Evolutionary conservation across 2,113 vertebrate species (phyloP).

Genomic region (Acanthisitta chloris): DNA sequence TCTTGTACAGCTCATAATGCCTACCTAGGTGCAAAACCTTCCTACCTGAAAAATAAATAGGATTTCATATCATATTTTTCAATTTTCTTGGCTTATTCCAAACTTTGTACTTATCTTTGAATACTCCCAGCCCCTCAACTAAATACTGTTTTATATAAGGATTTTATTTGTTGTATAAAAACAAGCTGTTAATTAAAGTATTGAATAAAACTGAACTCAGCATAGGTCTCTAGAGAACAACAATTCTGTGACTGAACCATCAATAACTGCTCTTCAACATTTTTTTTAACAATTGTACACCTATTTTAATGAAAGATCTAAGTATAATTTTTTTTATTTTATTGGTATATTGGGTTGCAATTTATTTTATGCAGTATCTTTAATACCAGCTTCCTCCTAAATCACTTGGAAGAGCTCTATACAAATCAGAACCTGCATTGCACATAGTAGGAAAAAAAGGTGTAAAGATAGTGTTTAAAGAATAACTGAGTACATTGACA

Average conservation of each 20-base stretch:
- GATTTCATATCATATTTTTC: background rate
- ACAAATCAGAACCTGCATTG: background rate
- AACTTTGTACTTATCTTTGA: background rate
- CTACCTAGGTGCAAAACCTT: background rate
- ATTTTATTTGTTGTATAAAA: background rate
- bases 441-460: background rate
- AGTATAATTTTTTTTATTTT: background rate
- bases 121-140: background rate
- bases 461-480: background rate
- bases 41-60: background rate
- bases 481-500: background rate
- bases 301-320: background rate
- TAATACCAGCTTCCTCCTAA: background rate
- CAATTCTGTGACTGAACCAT: background rate
- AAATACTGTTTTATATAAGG: background rate
- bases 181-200: background rate
- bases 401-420: background rate
- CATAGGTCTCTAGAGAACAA: background rate
- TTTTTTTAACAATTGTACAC: background rate
- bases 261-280: background rate
- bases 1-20: background rate
- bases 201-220: background rate
- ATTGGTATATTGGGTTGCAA: background rate
- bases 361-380: background rate
- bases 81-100: background rate